Base-by-base conservation (phyloP, 2,888 invertebrate species). In the Leptinotarsa juncta region DNA sequence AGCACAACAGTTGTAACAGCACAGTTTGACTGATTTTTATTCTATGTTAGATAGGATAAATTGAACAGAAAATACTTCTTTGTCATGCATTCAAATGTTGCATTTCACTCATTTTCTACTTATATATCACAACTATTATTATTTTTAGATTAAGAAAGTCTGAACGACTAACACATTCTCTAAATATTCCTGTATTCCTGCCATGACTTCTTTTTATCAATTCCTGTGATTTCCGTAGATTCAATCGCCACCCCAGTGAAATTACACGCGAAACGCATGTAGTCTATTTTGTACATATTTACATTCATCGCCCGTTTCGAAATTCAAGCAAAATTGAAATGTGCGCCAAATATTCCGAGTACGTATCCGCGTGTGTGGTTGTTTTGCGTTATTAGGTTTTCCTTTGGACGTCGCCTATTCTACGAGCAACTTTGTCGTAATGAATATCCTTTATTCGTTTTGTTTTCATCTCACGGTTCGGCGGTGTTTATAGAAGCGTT, bases 301-400 rank as follows among this genome's bases (percentile, higher is more conserved):
- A 57, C 57, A 57, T 57, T 23, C 57, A 57, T 57, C 57, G 23
- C 23, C 57, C 12, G 23, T 57, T 57, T 20, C 20, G 57, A 57
- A 23, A 57, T 57, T 15, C 57, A 20, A 23, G 57, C 57, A 23
- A 57, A 57, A 57, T 57, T 57, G 57, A 57, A 57, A 57, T 23
- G 20, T 57, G 14, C 23, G 20, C 57, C 4, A 23, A 57, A 57
- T 57, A 57, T 57, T 57, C 57, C 57, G 23, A 23, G 20, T 57
- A 23, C 57, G 57, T 57, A 57, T 57, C 23, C 42, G 2, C 57
- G 57, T 57, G 3, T 57, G 57, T 57, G 57, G 57, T 57, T 57
- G 57, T 57, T 18, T 57, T 57, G 57, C 57, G 57, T 57, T 57
- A 57, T 57, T 57, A 57, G 57, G 57, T 57, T 57, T 57, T 57